Conservation (phyloP, 35 echinoderm and acorn worm genomes). For the Ophioderma brevispina region DNA sequence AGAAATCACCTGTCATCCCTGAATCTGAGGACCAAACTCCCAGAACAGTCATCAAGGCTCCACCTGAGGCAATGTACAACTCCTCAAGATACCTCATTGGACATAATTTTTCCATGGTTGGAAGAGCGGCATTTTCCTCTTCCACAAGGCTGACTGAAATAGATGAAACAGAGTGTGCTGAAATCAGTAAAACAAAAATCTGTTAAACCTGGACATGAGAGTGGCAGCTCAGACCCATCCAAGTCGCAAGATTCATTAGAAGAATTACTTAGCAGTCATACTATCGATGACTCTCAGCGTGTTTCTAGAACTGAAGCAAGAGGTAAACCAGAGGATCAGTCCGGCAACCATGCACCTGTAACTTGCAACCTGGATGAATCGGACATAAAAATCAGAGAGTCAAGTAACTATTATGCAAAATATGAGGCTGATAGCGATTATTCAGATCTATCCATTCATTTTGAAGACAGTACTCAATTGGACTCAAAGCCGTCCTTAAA, state of each 20-base stretch:
- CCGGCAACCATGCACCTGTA: no score
- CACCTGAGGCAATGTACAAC: not conserved
- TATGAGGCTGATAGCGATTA: not conserved
- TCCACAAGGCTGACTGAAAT: not conserved
- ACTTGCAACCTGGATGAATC: no score
- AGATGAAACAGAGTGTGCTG: not conserved
- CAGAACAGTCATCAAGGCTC: not conserved
- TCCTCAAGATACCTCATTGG: not conserved
- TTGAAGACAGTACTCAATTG: not conserved
- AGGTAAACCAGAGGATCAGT: no score
- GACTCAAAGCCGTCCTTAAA: not conserved
- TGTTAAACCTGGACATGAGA: not conserved
- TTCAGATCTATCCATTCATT: not conserved
- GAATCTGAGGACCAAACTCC: not conserved
- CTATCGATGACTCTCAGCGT: no score
- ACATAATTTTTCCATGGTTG: no score
- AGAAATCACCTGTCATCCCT: not conserved
- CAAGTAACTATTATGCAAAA: not conserved
- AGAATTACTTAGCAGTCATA: not conserved
- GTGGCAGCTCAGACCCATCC: not conserved
- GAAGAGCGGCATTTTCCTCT: no score
- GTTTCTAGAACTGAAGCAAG: no score
- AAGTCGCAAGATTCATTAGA: not conserved
- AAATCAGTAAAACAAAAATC: not conserved
- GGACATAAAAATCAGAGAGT: not conserved